These are phyloP conservation scores for Pyrrhura leucotis DNA, from an alignment of 2,797 vertebrate genomes.

Conservation along the genomic window DNA sequence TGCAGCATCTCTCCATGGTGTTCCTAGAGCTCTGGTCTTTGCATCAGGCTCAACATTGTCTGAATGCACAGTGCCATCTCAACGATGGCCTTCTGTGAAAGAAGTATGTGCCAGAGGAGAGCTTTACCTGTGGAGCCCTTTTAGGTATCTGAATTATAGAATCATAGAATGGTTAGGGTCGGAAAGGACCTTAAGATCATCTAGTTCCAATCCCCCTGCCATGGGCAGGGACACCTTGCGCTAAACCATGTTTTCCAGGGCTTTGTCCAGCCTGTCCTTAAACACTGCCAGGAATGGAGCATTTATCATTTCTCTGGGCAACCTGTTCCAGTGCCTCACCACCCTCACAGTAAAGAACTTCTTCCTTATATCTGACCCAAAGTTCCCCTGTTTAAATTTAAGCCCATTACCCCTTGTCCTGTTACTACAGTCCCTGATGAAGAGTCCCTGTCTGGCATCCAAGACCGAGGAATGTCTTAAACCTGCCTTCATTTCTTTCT, in stretches of 20 bases:
- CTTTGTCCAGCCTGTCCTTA: background rate
- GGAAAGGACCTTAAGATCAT: background rate
- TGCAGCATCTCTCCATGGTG: background rate
- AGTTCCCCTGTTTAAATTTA: background rate
- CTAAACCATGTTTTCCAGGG: background rate
- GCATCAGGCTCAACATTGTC: background rate
- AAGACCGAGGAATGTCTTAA: background rate
- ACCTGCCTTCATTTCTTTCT: background rate
- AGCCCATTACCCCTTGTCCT: background rate
- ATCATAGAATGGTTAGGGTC: background rate
- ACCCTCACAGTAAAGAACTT: background rate
- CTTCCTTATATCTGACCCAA: background rate
- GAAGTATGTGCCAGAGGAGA: background rate
- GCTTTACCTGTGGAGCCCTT: background rate
- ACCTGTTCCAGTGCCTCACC: background rate
- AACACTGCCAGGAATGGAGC: background rate
- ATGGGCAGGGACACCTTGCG: background rate
- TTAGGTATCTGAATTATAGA: background rate
- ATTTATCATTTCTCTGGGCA: background rate
- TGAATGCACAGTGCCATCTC: background rate
- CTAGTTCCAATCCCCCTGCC: background rate
- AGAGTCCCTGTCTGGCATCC: background rate
- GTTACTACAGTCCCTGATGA: background rate
- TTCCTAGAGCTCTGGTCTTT: background rate
- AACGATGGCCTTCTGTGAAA: background rate